Percentiles rank a stretch among this genome's conserved stretches.
phyloP scores from a whole-genome alignment of 2,888 invertebrate genomes.

The Ischnura elegans region DNA sequence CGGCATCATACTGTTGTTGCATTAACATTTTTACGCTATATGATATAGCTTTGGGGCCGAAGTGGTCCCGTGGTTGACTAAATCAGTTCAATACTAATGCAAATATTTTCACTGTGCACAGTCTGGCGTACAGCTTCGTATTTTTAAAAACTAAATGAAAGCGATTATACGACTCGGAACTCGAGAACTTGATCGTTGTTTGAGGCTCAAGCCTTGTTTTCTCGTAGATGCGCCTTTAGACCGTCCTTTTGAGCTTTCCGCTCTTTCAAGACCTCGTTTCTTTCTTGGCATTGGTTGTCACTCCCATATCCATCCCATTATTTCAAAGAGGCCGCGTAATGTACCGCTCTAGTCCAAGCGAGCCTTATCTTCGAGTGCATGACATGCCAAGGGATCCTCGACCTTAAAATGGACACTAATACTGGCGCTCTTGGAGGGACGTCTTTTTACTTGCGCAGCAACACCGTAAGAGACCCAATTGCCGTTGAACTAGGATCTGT shows the following conservation, averaged over 20 bases:
- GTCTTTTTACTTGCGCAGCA: background rate
- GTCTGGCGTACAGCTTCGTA: too few relatives aligned
- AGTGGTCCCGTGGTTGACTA: too few relatives aligned
- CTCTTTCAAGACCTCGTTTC: background rate
- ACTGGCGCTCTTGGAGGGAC: background rate
- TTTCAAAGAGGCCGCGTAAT: too few relatives aligned
- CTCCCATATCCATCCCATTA: background rate
- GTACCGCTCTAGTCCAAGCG: background rate
- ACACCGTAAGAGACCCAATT: background rate
- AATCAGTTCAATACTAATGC: too few relatives aligned
- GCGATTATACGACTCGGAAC: too few relatives aligned
- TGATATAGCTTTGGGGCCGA: too few relatives aligned
- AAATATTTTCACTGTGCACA: too few relatives aligned
- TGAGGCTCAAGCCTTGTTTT: background rate
- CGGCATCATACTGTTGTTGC: too few relatives aligned
- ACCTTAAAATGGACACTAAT: background rate
- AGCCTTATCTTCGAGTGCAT: background rate
- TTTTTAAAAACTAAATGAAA: too few relatives aligned
- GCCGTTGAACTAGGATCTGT: too few relatives aligned
- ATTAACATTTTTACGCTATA: too few relatives aligned
- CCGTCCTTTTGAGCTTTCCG: background rate
- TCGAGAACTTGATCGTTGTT: background rate
- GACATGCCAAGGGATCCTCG: too few relatives aligned
- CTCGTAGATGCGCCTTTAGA: background rate
- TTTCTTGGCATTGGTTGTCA: background rate